Conservation (phyloP, 1,140 invertebrate genomes). For the Pogonomyrmex californicus region DNA sequence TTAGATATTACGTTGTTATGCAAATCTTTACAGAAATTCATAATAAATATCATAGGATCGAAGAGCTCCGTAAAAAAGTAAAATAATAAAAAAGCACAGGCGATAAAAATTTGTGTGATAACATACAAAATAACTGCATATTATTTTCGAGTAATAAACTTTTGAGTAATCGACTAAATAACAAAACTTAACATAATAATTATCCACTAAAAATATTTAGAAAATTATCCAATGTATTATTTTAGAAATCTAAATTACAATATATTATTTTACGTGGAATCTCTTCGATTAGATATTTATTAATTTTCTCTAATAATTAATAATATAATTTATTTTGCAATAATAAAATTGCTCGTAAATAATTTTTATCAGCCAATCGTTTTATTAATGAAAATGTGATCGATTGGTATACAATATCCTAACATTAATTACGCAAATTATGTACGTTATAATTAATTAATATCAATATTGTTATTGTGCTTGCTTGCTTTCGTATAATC, state of each 20-base stretch:
- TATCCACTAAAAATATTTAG: slow-evolving; percentile 32
- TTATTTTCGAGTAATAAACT: not conserved
- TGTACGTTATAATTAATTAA: slow-evolving; percentile 37
- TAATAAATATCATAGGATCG: slow-evolving; percentile 30
- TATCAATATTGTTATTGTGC: slow-evolving; percentile 66
- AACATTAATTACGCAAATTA: slow-evolving; percentile 35
- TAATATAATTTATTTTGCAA: not conserved
- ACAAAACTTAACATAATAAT: slow-evolving; percentile 8
- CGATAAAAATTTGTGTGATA: not conserved
- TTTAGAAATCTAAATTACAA: not conserved
- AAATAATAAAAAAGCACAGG: not conserved
- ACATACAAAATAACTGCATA: not conserved
- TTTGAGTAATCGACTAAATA: not conserved
- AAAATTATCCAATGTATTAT: not conserved
- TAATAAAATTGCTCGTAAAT: slow-evolving; percentile 2
- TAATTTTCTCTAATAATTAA: not conserved
- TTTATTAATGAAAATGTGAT: slow-evolving; percentile 1
- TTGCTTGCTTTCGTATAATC: slow-evolving; percentile 42
- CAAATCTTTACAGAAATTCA: not conserved
- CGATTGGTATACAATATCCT: not conserved
- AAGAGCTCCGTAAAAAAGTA: slow-evolving; percentile 25
- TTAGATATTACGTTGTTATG: not conserved
- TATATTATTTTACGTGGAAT: not conserved
- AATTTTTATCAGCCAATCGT: not conserved
- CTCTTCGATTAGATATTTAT: slow-evolving; percentile 6